Conservation (phyloP, 2,113 vertebrate species). For the Physeter macrocephalus region DNA sequence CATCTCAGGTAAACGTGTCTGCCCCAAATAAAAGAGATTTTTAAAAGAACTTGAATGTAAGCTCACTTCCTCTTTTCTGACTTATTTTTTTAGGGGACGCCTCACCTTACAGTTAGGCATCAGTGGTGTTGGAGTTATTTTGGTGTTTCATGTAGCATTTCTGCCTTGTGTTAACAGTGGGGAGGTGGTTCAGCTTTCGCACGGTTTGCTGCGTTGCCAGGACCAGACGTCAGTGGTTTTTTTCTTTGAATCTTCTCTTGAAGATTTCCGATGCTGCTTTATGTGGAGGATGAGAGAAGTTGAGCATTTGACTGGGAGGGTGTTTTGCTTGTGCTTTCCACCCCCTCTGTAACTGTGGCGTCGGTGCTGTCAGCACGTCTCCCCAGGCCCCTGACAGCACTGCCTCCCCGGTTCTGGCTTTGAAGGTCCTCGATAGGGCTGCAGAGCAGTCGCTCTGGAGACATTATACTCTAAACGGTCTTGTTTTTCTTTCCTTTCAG, state of each 20-base stretch:
- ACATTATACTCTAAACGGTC: background rate
- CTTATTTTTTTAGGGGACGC: background rate
- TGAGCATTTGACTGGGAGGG: background rate
- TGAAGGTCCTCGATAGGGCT: background rate
- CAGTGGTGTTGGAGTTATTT: no score
- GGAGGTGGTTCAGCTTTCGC: background rate
- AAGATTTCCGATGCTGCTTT: background rate
- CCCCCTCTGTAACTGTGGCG: background rate
- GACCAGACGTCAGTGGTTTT: background rate
- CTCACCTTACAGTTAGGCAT: background rate
- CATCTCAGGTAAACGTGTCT: background rate
- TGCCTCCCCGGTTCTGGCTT: background rate
- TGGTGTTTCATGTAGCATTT: background rate
- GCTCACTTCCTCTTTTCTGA: background rate
- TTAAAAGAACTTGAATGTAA: background rate
- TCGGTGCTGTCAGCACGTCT: background rate
- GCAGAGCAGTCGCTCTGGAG: constrained; percentile 25
- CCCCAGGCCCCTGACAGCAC: background rate
- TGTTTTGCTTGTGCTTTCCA: background rate
- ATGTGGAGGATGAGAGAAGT: background rate
- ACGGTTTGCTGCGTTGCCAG: background rate
- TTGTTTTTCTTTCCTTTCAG: constrained; percentile 54
- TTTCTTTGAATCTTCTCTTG: background rate
- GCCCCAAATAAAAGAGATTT: background rate
- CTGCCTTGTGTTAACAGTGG: background rate